These are phyloP conservation scores for Panopea generosa DNA, from an alignment of 2,888 invertebrate genomes.

Conservation along the genomic window DNA sequence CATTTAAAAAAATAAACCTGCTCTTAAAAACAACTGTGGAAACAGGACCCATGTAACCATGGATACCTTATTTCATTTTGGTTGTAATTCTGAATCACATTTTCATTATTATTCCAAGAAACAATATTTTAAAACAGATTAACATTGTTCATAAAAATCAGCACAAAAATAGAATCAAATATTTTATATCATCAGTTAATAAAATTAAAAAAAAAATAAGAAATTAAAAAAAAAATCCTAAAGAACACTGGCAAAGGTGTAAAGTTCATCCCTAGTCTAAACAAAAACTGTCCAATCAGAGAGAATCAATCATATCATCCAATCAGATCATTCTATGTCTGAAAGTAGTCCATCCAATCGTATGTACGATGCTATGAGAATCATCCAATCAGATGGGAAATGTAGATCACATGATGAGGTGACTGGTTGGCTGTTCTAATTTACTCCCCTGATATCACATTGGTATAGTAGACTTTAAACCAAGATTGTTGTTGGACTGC, in stretches of 20 bases:
- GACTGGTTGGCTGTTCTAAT: conserved; percentile 58
- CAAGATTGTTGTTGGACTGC: conserved; percentile 65
- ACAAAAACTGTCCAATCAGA: conserved; percentile 48
- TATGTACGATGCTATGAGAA: conserved; percentile 18
- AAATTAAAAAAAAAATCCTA: conserved; percentile 20
- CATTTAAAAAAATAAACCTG: no score
- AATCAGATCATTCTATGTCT: conserved; percentile 34
- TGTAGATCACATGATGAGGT: conserved; percentile 64
- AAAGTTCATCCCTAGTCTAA: conserved; percentile 13
- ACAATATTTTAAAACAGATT: no score
- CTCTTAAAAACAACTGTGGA: no score
- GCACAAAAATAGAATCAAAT: conserved; percentile 32
- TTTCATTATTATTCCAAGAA: no score
- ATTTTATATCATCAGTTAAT: conserved; percentile 20
- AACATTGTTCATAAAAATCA: conserved; percentile 24
- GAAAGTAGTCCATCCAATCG: not conserved
- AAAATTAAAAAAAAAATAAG: not conserved
- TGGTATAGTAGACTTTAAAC: conserved; percentile 58
- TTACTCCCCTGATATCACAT: conserved; percentile 60
- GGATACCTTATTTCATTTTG: no score
- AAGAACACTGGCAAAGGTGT: conserved; percentile 32
- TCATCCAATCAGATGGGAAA: conserved; percentile 61
- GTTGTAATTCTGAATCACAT: no score
- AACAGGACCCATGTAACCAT: no score
- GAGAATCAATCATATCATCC: conserved; percentile 15